Evolutionary conservation across 2,113 vertebrate genomes (phyloP).

Genomic region (Crotalus horridus): DNA sequence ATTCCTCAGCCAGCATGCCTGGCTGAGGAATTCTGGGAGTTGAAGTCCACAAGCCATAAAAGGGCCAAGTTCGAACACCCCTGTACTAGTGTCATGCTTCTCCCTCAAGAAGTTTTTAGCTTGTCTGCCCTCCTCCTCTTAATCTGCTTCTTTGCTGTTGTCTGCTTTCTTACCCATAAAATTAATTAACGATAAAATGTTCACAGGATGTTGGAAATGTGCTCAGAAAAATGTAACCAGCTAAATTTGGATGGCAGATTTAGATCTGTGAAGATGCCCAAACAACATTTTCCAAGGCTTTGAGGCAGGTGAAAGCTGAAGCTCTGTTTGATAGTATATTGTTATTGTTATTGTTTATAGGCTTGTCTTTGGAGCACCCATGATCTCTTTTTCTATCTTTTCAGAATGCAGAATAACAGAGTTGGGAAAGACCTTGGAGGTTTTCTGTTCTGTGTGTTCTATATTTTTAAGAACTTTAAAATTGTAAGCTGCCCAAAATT

Average conservation of each 20-base stretch:
- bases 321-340: neutral
- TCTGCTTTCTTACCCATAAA: neutral
- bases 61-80: too few relatives aligned
- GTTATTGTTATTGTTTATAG: neutral
- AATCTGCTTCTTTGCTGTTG: neutral
- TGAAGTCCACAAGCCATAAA: too few relatives aligned
- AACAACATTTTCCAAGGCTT: neutral
- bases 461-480: neutral
- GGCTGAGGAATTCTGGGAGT: too few relatives aligned
- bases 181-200: neutral
- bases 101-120: neutral
- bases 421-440: neutral
- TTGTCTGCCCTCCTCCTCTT: neutral
- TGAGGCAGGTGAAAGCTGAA: neutral
- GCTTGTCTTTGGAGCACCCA: neutral
- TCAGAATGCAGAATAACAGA: neutral
- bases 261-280: neutral
- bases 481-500: neutral
- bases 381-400: neutral
- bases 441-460: neutral
- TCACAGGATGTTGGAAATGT: neutral
- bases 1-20: too few relatives aligned
- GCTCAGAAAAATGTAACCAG: neutral
- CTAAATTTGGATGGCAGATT: neutral
- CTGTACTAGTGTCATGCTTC: too few relatives aligned